Evolutionary conservation across 2,113 vertebrate species (phyloP).

Genomic region (Rutilus rutilus): DNA sequence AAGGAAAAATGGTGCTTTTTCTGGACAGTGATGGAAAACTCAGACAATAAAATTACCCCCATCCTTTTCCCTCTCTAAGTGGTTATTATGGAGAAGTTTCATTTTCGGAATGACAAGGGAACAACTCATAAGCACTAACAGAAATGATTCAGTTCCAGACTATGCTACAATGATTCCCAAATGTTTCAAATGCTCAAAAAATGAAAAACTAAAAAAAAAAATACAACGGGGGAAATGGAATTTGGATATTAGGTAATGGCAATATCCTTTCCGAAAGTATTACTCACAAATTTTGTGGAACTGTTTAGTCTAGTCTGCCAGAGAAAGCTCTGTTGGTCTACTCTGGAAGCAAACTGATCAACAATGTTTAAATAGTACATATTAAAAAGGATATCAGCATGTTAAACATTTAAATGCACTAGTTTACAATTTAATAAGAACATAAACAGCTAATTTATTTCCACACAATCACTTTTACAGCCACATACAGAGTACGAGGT

Average conservation of each 20-base stretch:
- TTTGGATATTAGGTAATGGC: constrained; percentile 12
- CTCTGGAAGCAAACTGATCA: constrained; percentile 12
- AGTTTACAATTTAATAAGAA: neutral
- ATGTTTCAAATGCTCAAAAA: constrained; percentile 15
- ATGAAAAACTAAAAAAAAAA: neutral
- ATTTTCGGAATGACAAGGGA: neutral
- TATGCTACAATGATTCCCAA: constrained; percentile 11
- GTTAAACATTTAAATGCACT: constrained; percentile 1
- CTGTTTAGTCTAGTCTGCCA: constrained; percentile 2
- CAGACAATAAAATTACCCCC: neutral
- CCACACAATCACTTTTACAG: constrained; percentile 16
- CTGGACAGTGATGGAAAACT: constrained; percentile 40
- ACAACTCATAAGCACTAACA: neutral
- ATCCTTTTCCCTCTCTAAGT: neutral
- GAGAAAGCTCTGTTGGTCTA: neutral
- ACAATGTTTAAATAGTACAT: neutral
- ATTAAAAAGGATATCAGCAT: constrained; percentile 5
- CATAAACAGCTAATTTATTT: constrained; percentile 24
- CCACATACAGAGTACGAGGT: neutral
- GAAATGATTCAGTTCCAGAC: constrained; percentile 36
- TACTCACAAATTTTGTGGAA: constrained; percentile 12
- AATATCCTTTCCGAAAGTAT: constrained; percentile 31
- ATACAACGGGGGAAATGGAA: neutral
- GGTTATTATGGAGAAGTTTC: neutral
- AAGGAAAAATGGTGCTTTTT: neutral